These are phyloP conservation scores for Habrosyne pyritoides DNA, from an alignment of 2,888 invertebrate genomes.

Conservation along the genomic window DNA sequence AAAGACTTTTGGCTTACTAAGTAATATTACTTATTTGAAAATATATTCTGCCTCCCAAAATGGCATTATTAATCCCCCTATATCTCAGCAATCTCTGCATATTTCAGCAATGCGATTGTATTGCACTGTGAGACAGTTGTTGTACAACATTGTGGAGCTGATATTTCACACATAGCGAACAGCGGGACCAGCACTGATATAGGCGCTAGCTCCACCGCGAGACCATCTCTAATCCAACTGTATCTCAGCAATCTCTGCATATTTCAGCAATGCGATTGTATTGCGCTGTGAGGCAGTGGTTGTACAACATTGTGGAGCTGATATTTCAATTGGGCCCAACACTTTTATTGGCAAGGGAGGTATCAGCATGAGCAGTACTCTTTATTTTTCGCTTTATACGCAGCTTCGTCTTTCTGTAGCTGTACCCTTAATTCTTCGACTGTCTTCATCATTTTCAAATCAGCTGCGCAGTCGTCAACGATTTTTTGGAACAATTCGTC, in stretches of 20 bases:
- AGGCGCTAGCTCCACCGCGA: too few relatives aligned
- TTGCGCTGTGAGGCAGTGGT: neutral
- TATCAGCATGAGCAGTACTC: conserved; percentile 1
- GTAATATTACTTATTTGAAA: neutral
- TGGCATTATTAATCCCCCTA: too few relatives aligned
- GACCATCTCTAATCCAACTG: neutral
- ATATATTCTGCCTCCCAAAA: too few relatives aligned
- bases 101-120: neutral
- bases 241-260: neutral
- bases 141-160: neutral
- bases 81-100: neutral
- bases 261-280: neutral
- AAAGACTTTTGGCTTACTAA: too few relatives aligned
- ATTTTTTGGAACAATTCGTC: conserved; percentile 78
- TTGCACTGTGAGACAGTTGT: neutral
- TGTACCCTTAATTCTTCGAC: conserved; percentile 62
- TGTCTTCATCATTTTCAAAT: conserved; percentile 53
- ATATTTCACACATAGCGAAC: neutral
- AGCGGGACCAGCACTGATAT: too few relatives aligned
- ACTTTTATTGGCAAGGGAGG: neutral
- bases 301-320: neutral
- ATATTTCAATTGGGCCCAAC: too few relatives aligned
- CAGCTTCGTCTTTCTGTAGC: conserved; percentile 51
- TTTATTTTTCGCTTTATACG: conserved; percentile 39
- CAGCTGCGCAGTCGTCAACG: conserved; percentile 72